Base-by-base conservation (phyloP, 2,113 vertebrate species). In the Sitta europaea region DNA sequence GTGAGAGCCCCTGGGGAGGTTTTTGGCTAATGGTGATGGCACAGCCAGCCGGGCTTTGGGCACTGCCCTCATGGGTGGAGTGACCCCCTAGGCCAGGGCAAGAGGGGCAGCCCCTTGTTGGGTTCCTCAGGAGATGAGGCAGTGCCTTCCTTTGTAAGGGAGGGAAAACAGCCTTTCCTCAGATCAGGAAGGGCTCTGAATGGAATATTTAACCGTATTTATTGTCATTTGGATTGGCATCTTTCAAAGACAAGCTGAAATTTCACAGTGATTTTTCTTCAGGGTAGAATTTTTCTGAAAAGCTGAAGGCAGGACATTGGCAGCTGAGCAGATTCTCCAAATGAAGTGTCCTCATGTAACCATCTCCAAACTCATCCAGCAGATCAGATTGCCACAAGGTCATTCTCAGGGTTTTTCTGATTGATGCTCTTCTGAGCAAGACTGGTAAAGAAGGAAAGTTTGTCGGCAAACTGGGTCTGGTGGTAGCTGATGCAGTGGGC, bases 31-130 rank as follows among this genome's bases (percentile, higher is more conserved):
- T 20, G 29, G 7, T 42, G 55, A 48, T 65, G 50, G 66, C 70
- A 28, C 40, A 25, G 18, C 33, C 2, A 3, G 36, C 16, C 0
- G 0, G 25, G 42, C 12, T 47, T 61, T 43, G 29, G 78, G 4
- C 51, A 40, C 59, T 71, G 54, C 48, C 63, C 67, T 62, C 3
- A 0, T 14, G 36, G 8, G 35, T 13, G 48, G 27, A 71, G 53
- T 12, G 23, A 53, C 18, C 15, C 47, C 40, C 33, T 8, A 1
- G 66, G 74, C 11, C 51, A 9, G 54, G 57, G 24, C 43, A 38
- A 4, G 83, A 51, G 24, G 20, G 25, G 25, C 27, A 20, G 3
- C 10, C 50, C 4, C 31, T 57, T 5, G 0, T 1, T 12, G n/a
- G 28, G 24, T 6, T 38, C 29, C 18, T 51, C 28, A 16, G 71